These are phyloP conservation scores for Heliconius melpomene DNA, from an alignment of 1,140 invertebrate species.

Conservation along the genomic window DNA sequence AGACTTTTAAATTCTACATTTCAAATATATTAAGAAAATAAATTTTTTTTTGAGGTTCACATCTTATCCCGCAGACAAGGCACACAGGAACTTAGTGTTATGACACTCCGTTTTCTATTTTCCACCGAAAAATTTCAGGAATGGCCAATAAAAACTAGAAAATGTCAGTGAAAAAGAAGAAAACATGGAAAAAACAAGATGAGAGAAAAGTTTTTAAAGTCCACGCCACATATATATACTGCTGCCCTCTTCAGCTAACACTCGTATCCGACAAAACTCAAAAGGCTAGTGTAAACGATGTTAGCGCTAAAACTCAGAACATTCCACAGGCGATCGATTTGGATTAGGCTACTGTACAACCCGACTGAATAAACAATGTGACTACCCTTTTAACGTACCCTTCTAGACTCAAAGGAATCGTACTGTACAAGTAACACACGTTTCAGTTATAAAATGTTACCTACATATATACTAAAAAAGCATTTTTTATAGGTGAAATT, in stretches of 20 bases:
- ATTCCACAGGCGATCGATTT: conserved; percentile 45
- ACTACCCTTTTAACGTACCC: conserved; percentile 74
- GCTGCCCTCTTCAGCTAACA: not conserved
- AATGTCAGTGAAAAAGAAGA: no score
- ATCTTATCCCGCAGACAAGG: no score
- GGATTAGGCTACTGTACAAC: conserved; percentile 49
- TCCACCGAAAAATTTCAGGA: no score
- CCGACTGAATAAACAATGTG: conserved; percentile 74
- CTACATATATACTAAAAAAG: not conserved
- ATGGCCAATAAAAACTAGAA: no score
- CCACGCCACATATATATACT: not conserved
- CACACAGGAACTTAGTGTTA: no score
- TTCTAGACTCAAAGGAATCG: conserved; percentile 45
- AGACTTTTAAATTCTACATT: no score
- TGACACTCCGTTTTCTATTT: no score
- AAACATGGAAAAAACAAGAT: no score
- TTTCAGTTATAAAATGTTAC: conserved; percentile 23
- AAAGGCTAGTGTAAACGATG: conserved; percentile 29
- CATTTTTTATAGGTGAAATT: no score
- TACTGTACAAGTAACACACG: conserved; percentile 21
- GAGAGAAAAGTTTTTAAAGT: no score
- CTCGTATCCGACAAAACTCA: conserved; percentile 4
- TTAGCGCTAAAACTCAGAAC: conserved; percentile 39
- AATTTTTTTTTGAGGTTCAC: no score
- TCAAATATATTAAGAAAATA: no score